Evolutionary conservation across 2,888 invertebrate species (phyloP), one percentile per base, ranked within the genome.

Genomic region (Catonia carolina): DNA sequence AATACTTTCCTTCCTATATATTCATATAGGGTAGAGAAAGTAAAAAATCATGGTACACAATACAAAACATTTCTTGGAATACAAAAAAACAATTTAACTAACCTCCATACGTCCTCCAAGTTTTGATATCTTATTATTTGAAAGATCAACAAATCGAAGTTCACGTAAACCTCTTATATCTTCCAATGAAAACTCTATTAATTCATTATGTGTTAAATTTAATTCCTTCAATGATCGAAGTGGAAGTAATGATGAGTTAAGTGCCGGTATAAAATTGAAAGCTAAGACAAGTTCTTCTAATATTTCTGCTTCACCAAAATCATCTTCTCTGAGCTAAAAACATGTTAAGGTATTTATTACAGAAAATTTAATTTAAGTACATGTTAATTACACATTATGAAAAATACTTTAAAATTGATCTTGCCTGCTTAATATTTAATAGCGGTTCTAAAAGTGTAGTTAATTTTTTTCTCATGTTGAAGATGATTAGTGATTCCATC

Each of bases 141-240:
- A 89, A 20, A 90, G 74, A 72, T 89, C 89, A 55, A 90, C 78
- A 14, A 82, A 77, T 48, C 80, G 80, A n/a, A 91, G 73, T 61
- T 79, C 78, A 62, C 81, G 80, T 58, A 90, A 72, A 0, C 89
- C 89, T 56, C 83, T 82, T 45, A 90, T 81, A 71, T 90, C 87
- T 69, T 85, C 82, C 67, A 90, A 78, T 0, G 88, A 88, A 73
- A 91, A 90, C 67, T 88, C 86, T 1, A 78, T 77, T 56, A 90
- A 76, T 36, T 78, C 76, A 69, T 91, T 91, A 69, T 83, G 82
- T 0, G 88, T 86, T 60, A 91, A 75, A 72, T 89, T 89, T 41
- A 87, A 77, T 62, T 78, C 80, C 61, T 79, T 78, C 18, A 91
- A 72, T 8, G 82, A 80, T 64, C 80, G 79, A 51, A 90, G 73